Percentiles rank a stretch among this genome's conserved stretches.
Evolutionary conservation across 2,888 invertebrate genomes (phyloP).

Genomic region (Caenorhabditis sp.): DNA sequence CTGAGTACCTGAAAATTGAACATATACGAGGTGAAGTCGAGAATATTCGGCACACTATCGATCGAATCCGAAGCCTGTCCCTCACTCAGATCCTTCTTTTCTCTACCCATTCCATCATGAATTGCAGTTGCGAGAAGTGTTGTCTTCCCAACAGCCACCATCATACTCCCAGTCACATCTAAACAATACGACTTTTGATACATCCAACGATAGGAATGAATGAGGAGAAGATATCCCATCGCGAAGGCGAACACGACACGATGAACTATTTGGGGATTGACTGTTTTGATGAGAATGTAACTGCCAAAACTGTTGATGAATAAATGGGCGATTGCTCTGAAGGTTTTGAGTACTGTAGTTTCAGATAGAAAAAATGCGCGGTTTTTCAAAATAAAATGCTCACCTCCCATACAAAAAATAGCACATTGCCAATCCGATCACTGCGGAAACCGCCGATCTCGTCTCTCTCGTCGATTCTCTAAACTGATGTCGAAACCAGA

Average conservation of each 20-base stretch:
- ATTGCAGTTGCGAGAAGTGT: constrained; percentile 89
- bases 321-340: constrained; percentile 63
- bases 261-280: not conserved
- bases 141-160: constrained; percentile 71
- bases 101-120: constrained; percentile 82
- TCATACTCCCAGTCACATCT: constrained; percentile 82
- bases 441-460: constrained; percentile 1
- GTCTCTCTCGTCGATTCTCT: constrained; percentile 16
- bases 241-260: constrained; percentile 83
- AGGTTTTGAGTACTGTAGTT: no score
- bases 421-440: constrained; percentile 37
- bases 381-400: constrained; percentile 50
- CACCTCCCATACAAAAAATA: constrained; percentile 63
- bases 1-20: constrained; percentile 79
- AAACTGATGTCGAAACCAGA: constrained; percentile 42
- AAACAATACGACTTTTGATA: constrained; percentile 86
- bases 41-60: constrained; percentile 79
- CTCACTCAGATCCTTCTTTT: constrained; percentile 76
- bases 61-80: constrained; percentile 79
- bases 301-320: constrained; percentile 55
- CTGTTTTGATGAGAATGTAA: constrained; percentile 49
- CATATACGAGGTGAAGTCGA: constrained; percentile 86
- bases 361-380: constrained; percentile 61
- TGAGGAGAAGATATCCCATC: constrained; percentile 84
- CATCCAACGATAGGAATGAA: constrained; percentile 84